Base-by-base conservation (phyloP, 2,113 vertebrate species). In the Anhinga anhinga region DNA sequence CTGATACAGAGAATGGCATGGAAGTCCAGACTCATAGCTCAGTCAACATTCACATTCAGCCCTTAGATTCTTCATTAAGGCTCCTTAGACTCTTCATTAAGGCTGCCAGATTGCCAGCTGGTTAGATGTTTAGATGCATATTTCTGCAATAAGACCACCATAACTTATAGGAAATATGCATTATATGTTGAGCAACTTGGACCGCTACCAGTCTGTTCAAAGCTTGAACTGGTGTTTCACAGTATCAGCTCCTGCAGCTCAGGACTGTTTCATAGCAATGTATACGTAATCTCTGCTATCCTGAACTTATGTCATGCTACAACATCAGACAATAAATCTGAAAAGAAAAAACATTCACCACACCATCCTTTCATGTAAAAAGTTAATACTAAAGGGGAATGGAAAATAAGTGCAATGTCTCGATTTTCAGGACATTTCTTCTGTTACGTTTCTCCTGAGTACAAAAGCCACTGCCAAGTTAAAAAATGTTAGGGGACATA, bases 381-480 rank as follows among this genome's bases (percentile, higher is more conserved):
- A 86, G 5, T 77, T 72, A 76, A 29, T 74, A 94, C 86, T 91
- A 83, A 86, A 95, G n/a, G 73, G 66, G 77, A 96, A 80, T 76
- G 36, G 70, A 95, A 97, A 96, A 82, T 38, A 97, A 96, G 74
- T 79, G 52, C 91, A 82, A 36, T 88, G 67, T 21, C 19, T 93
- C 29, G 11, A 34, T 88, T 94, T 92, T 82, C 85, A 83, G 65
- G 82, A 93, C 52, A 89, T 95, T 79, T 84, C 66, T 96, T 96
- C 91, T 79, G 78, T 89, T 78, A 85, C 53, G 82, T 91, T 94
- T 95, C 71, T 97, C 96, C 67, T 86, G 88, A 90, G 86, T 88
- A 91, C 86, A 78, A 92, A 92, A 97, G 82, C 78, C 13, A 90
- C 91, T 92, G 72, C 58, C 76, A 96, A 96, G 93, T 94, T 96